A percentile compares a stretch with the other conserved stretches of the same genome.
Evolutionary conservation across 2,888 invertebrate genomes (phyloP).

Genomic region (Hoplodrina ambigua): DNA sequence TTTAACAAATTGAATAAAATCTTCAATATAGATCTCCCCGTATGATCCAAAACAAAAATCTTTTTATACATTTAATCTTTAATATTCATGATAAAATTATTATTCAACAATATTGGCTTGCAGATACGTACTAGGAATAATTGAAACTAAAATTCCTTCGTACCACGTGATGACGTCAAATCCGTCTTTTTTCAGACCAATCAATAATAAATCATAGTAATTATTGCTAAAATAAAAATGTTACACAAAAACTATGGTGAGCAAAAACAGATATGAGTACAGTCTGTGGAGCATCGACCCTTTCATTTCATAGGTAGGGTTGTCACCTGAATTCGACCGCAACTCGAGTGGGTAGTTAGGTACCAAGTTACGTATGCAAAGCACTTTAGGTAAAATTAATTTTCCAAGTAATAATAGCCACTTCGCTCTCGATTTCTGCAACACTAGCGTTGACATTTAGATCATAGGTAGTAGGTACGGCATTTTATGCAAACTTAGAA

Average conservation of each 20-base stretch:
- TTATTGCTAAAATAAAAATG: conserved; percentile 31
- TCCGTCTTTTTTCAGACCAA: conserved; percentile 20
- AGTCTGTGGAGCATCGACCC: conserved; percentile 39
- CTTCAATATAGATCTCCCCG: no score
- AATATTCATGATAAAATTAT: neutral
- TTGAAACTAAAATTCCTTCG: neutral
- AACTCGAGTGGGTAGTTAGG: neutral
- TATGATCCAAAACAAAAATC: no score
- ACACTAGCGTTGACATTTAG: conserved; percentile 1
- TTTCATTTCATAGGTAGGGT: conserved; percentile 59
- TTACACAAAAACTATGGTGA: conserved; percentile 38
- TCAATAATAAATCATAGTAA: conserved; percentile 55
- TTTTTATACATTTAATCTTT: no score
- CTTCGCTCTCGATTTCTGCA: neutral
- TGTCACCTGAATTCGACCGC: conserved; percentile 31
- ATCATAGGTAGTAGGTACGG: no score
- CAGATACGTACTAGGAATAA: neutral
- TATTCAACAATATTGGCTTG: neutral
- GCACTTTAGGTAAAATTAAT: conserved; percentile 21
- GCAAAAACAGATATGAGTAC: conserved; percentile 50
- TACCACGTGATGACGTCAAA: conserved; percentile 39
- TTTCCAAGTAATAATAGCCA: conserved; percentile 21
- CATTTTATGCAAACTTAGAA: no score
- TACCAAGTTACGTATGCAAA: neutral
- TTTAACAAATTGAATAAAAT: no score